Conservation (phyloP, 2,888 invertebrate species). For the Aspidiotus rigidus region DNA sequence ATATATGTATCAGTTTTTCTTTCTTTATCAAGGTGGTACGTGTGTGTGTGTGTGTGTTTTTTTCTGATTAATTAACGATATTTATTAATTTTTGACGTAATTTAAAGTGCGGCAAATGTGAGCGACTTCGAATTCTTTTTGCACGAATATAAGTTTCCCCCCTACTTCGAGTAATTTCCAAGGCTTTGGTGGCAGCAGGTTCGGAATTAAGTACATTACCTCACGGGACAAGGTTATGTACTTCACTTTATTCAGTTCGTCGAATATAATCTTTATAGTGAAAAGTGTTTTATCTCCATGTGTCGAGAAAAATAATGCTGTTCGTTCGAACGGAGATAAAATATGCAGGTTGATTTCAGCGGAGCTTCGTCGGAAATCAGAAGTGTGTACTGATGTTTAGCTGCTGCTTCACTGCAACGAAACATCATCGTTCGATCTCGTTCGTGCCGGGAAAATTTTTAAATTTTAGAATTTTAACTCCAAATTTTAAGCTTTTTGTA, state of each 20-base stretch:
- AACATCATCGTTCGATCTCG: too few relatives aligned
- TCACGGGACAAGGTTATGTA: conserved; percentile 28
- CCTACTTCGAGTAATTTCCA: conserved; percentile 20
- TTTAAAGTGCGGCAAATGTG: conserved; percentile 12
- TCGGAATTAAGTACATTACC: conserved; percentile 13
- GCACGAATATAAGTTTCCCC: conserved; percentile 15
- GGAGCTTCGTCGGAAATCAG: not conserved
- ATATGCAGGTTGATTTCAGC: conserved; percentile 5
- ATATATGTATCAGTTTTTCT: conserved; percentile 17
- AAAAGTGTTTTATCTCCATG: not conserved
- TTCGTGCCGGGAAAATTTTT: too few relatives aligned
- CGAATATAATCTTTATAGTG: conserved; percentile 10
- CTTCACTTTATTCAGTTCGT: conserved; percentile 8
- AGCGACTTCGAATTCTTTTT: conserved; percentile 25
- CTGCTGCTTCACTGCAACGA: too few relatives aligned
- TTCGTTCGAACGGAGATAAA: not conserved
- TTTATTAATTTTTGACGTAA: conserved; percentile 31
- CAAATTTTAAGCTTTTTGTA: too few relatives aligned
- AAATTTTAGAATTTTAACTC: too few relatives aligned
- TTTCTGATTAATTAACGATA: conserved; percentile 27
- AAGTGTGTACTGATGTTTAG: too few relatives aligned
- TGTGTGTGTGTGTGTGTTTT: too few relatives aligned
- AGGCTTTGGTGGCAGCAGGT: conserved; percentile 28
- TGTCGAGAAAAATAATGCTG: too few relatives aligned
- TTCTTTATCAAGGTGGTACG: conserved; percentile 14